A percentile compares a stretch with the other conserved stretches of the same genome.
These are phyloP conservation scores for Vombatus ursinus DNA, from an alignment of 2,113 vertebrate species.

Conservation along the genomic window DNA sequence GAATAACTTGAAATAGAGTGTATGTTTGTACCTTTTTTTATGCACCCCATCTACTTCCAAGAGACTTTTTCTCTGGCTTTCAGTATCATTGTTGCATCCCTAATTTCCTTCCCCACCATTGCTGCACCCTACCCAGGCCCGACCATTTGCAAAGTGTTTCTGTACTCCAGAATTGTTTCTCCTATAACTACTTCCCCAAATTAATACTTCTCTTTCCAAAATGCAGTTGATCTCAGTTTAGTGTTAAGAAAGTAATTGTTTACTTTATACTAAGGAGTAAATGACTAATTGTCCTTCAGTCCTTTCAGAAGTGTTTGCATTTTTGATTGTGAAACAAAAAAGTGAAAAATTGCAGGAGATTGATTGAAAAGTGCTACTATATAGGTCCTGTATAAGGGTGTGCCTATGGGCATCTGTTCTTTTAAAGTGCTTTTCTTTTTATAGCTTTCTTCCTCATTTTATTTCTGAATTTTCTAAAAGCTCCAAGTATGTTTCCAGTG, in stretches of 20 bases:
- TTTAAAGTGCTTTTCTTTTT: not conserved
- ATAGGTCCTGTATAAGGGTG: not conserved
- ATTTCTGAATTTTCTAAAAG: not conserved
- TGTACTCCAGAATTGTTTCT: not conserved
- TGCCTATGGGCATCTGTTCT: not conserved
- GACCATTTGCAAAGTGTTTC: not conserved
- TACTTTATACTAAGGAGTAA: not conserved
- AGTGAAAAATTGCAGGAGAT: not conserved
- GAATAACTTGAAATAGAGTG: not conserved
- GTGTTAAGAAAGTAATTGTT: conserved; percentile 8
- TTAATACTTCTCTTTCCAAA: not conserved
- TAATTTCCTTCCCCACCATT: no score
- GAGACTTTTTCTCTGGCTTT: not conserved
- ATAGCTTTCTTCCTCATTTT: not conserved
- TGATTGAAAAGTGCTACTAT: not conserved
- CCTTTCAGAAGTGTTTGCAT: not conserved
- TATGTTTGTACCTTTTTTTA: not conserved
- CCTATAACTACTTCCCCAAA: not conserved
- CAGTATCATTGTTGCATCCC: not conserved
- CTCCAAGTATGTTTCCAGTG: not conserved
- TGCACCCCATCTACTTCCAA: not conserved
- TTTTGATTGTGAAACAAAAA: not conserved
- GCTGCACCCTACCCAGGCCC: not conserved
- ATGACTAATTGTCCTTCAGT: not conserved
- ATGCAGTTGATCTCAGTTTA: not conserved